A percentile compares a stretch with the other conserved stretches of the same genome.
These are phyloP conservation scores for Nephila pilipes DNA, from an alignment of 1,140 invertebrate genomes.

Conservation along the genomic window DNA sequence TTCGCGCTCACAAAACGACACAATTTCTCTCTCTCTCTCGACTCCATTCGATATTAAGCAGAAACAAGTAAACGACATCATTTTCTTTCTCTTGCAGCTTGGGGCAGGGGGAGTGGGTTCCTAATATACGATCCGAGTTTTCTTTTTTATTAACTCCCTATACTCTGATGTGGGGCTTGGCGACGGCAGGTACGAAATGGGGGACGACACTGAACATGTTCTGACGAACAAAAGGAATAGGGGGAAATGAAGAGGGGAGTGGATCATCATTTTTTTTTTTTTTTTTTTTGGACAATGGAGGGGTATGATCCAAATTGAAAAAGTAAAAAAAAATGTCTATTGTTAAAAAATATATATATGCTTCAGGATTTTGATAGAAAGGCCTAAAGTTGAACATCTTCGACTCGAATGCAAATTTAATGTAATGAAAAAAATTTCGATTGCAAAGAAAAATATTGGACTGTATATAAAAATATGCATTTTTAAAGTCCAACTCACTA, in stretches of 20 bases:
- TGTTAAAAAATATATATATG: no score
- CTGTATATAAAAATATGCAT: no score
- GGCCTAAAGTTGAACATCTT: no score
- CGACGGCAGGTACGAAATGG: not conserved
- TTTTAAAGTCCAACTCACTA: no score
- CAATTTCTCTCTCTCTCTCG: not conserved
- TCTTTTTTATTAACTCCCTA: not conserved
- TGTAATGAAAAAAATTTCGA: no score
- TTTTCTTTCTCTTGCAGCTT: not conserved
- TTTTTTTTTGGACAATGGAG: not conserved
- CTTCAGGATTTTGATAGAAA: no score
- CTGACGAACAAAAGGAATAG: not conserved
- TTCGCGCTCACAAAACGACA: slow-evolving; percentile 11
- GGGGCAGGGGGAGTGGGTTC: not conserved
- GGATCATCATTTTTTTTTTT: slow-evolving; percentile 16
- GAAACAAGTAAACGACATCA: slow-evolving; percentile 20
- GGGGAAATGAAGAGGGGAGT: not conserved
- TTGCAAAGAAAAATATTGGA: no score
- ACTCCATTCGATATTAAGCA: not conserved
- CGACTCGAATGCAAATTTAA: no score
- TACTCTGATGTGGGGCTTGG: not conserved
- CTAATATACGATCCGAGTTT: not conserved
- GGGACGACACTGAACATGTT: not conserved
- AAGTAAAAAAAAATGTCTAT: no score
- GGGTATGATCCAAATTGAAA: not conserved